A percentile compares a stretch with the other conserved stretches of the same genome.
phyloP scores from a whole-genome alignment of 1,140 invertebrate genomes.

The Eriocheir sinensis region DNA sequence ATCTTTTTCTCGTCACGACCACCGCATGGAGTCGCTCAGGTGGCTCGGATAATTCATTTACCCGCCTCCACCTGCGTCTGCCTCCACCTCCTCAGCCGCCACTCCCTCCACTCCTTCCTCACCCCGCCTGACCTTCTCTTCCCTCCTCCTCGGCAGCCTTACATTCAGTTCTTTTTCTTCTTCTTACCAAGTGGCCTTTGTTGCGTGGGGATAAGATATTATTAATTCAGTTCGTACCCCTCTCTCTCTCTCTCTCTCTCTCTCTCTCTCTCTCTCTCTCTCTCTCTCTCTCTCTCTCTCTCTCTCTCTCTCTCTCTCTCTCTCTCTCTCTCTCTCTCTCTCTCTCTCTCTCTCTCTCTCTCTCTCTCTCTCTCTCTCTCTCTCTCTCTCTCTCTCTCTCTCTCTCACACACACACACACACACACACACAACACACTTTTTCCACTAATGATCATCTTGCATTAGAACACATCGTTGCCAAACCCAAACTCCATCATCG shows the following conservation, averaged over 20 bases:
- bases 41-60: constrained; percentile 17
- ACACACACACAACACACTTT: not conserved
- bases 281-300: constrained; percentile 19
- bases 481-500: not conserved
- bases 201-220: no score
- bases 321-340: constrained; percentile 22
- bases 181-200: no score
- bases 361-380: not conserved
- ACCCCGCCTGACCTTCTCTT: no score
- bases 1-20: not conserved
- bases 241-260: no score
- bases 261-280: not conserved
- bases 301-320: constrained; percentile 22
- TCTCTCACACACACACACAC: no score
- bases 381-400: no score
- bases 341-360: constrained; percentile 22
- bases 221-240: no score
- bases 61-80: constrained; percentile 8
- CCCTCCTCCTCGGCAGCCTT: no score
- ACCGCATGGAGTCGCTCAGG: not conserved
- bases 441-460: no score
- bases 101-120: not conserved
- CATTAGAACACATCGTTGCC: no score
- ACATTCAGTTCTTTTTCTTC: no score
- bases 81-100: not conserved